Conservation (phyloP, 1,140 invertebrate genomes). For the Polypedilum vanderplanki region DNA sequence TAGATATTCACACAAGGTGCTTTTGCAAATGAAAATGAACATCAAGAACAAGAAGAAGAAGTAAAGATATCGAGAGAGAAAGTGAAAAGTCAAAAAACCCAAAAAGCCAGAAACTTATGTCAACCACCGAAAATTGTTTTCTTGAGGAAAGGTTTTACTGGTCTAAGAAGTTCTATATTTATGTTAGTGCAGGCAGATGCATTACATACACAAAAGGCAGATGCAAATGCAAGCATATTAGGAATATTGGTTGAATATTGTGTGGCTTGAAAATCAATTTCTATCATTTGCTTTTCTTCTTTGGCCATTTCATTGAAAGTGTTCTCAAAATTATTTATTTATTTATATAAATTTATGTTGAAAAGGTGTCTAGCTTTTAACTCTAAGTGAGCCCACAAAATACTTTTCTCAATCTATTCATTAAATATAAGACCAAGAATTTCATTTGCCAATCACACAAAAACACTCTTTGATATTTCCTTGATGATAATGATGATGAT, state of each 20-base stretch:
- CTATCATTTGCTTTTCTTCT: neutral
- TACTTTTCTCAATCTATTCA: neutral
- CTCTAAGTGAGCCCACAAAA: constrained; percentile 1
- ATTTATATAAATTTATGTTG: neutral
- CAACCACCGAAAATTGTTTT: constrained; percentile 27
- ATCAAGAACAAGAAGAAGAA: too few relatives aligned
- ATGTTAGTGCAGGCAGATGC: neutral
- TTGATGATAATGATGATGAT: neutral
- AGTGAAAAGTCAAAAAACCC: constrained; percentile 23
- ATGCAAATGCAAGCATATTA: constrained; percentile 1
- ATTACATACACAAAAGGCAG: neutral
- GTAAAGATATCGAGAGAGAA: neutral
- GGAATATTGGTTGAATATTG: neutral
- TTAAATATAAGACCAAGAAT: neutral
- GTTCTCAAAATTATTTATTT: constrained; percentile 8
- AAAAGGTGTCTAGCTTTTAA: neutral
- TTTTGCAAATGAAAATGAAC: too few relatives aligned
- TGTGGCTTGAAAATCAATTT: constrained; percentile 18
- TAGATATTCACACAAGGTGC: neutral
- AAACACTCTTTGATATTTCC: neutral
- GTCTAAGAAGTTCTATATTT: neutral
- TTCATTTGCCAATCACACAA: neutral
- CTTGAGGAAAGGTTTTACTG: constrained; percentile 26
- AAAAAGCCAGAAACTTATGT: neutral
- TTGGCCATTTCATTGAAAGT: neutral